Evolutionary conservation across 2,888 invertebrate species (phyloP).

Genomic region (Saturnia pavonia): DNA sequence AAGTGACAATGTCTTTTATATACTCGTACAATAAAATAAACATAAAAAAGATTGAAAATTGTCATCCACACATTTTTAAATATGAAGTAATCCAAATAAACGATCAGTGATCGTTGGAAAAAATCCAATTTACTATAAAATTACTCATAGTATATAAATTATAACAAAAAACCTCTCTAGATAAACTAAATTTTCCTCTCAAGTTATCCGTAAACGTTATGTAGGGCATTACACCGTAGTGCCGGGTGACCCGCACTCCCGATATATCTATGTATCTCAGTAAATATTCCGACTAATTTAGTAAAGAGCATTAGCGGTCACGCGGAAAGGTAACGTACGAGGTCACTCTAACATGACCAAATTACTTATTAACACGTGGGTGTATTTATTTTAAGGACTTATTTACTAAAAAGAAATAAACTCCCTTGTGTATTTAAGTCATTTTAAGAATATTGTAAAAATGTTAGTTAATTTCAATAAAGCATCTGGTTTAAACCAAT

Average conservation of each 20-base stretch:
- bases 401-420: background rate
- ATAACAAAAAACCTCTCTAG: background rate
- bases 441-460: background rate
- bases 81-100: no score
- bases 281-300: constrained; percentile 32
- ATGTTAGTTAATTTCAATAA: background rate
- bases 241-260: background rate
- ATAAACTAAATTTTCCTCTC: background rate
- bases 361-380: constrained; percentile 27
- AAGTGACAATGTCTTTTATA: no score
- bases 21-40: no score
- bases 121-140: background rate
- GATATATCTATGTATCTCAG: constrained; percentile 17
- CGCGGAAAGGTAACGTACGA: constrained; percentile 28
- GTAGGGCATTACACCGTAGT: background rate
- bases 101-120: background rate
- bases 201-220: background rate
- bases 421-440: background rate
- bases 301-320: constrained; percentile 33
- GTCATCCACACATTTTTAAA: background rate
- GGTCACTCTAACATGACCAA: constrained; percentile 33
- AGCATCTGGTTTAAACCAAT: no score
- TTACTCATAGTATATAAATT: background rate
- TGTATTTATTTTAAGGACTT: background rate
- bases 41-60: no score